These are phyloP conservation scores for Zygothrica quintamaculata DNA, from an alignment of 2,888 invertebrate species.

Conservation along the genomic window DNA sequence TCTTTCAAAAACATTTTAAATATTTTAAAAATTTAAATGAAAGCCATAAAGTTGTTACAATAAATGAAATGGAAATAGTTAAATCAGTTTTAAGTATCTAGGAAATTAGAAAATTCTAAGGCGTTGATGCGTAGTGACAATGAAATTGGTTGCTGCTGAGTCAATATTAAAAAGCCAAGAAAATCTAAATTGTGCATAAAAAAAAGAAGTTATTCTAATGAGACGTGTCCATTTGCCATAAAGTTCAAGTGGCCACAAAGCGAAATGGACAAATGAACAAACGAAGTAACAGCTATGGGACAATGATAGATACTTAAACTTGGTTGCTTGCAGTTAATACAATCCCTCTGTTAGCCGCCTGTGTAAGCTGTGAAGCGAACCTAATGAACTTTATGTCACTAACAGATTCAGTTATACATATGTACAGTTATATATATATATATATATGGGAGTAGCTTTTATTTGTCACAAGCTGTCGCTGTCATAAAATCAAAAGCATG, in stretches of 20 bases:
- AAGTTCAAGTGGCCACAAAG: slow-evolving; percentile 62
- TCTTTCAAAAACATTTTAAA: too few relatives aligned
- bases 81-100: too few relatives aligned
- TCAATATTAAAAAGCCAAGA: not conserved
- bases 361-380: slow-evolving; percentile 26
- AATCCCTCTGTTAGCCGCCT: slow-evolving; percentile 5
- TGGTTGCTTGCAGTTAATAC: slow-evolving; percentile 16
- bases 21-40: too few relatives aligned
- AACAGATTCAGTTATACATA: slow-evolving; percentile 32
- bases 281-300: slow-evolving; percentile 10
- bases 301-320: slow-evolving; percentile 35
- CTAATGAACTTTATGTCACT: slow-evolving; percentile 66
- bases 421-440: slow-evolving; percentile 20
- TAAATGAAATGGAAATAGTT: too few relatives aligned
- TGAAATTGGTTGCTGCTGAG: too few relatives aligned
- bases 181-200: slow-evolving; percentile 1
- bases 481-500: slow-evolving; percentile 79
- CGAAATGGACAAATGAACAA: slow-evolving; percentile 49
- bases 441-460: slow-evolving; percentile 40
- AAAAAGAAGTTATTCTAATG: slow-evolving; percentile 42
- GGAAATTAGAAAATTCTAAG: too few relatives aligned
- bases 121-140: too few relatives aligned
- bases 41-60: too few relatives aligned
- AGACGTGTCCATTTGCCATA: slow-evolving; percentile 50
- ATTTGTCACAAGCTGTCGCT: slow-evolving; percentile 67